Evolutionary conservation across 1,140 invertebrate genomes (phyloP), one percentile per base, ranked within the genome.

Genomic region (Caenorhabditis inopinata): DNA sequence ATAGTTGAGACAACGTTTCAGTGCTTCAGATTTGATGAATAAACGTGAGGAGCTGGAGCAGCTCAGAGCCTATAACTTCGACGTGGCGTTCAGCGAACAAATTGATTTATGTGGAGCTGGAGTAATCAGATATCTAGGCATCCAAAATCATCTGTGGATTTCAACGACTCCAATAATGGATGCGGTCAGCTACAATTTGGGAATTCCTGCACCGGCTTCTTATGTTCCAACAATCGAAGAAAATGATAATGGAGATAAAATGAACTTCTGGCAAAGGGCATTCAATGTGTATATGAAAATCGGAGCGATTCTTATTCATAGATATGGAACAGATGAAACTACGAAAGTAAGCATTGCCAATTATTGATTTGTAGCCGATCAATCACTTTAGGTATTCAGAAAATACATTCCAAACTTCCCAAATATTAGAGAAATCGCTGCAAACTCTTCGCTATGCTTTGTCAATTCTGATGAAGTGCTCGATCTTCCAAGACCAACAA

Each of bases 191-290:
- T 83, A 83, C 48, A 83, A 79, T 23, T 58, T 83, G 48, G 80
- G 80, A 29, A 73, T 83, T 27, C 83, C 83, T 11, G 45, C 76
- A 18, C 83, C 83, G 11, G 21, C 27, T 38, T 77, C 74, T 4
- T 83, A 83, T 74, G 83, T 83, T 23, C 83, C 83, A n/a, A 78
- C 82, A n/a, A 79, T 83, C n/a, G 83, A 82, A 46, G 83, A 83
- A 32, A 83, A 82, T 77, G 83, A 83, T 47, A 76, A 81, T 51
- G 47, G 73, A 7, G 82, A 82, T 32, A 51, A 48, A 16, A 83
- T 83, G 82, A 18, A 23, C n/a, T 83, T 83, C 82, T 79, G 74
- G 81, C 46, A 83, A 11, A 45, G 83, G 21, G 78, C 83, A 9
- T 62, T 74, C 74, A 82, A 83, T 68, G 29, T 83, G 12, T 77